Conservation (phyloP, 2,888 invertebrate genomes). For the Nemotelus nigrinus region DNA sequence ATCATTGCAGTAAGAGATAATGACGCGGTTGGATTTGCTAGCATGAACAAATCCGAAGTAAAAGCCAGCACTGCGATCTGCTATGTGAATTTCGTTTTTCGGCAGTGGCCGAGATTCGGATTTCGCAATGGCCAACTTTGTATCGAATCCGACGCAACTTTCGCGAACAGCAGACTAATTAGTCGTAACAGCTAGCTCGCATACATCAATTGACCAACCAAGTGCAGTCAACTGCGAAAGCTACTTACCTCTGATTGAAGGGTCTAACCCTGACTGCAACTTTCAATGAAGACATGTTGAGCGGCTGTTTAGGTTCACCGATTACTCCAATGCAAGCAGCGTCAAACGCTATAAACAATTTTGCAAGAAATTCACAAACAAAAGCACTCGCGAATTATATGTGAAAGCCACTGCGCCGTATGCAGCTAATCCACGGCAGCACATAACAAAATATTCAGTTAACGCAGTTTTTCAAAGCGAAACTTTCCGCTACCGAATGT, state of each 20-base stretch:
- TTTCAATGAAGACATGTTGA: slow-evolving; percentile 86
- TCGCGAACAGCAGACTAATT: slow-evolving; percentile 19
- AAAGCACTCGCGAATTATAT: slow-evolving; percentile 25
- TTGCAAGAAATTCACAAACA: neutral
- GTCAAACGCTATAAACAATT: slow-evolving; percentile 17
- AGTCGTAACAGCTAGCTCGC: neutral
- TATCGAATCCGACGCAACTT: slow-evolving; percentile 35
- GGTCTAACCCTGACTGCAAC: slow-evolving; percentile 91
- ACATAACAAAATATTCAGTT: slow-evolving; percentile 33
- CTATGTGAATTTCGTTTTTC: neutral
- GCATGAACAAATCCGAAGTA: neutral
- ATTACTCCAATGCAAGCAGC: neutral
- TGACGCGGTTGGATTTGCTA: neutral
- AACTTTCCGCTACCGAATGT: slow-evolving; percentile 4
- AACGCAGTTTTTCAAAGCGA: neutral
- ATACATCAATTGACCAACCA: neutral
- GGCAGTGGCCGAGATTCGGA: neutral
- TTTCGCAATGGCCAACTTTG: slow-evolving; percentile 34
- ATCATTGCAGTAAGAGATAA: slow-evolving; percentile 18
- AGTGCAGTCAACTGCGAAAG: neutral
- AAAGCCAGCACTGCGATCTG: neutral
- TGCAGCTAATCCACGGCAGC: slow-evolving; percentile 4
- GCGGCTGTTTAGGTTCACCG: neutral
- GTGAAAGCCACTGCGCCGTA: slow-evolving; percentile 16
- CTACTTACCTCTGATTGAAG: slow-evolving; percentile 83